These are phyloP conservation scores for Erebia palarica DNA, from an alignment of 2,888 invertebrate genomes.

Conservation along the genomic window DNA sequence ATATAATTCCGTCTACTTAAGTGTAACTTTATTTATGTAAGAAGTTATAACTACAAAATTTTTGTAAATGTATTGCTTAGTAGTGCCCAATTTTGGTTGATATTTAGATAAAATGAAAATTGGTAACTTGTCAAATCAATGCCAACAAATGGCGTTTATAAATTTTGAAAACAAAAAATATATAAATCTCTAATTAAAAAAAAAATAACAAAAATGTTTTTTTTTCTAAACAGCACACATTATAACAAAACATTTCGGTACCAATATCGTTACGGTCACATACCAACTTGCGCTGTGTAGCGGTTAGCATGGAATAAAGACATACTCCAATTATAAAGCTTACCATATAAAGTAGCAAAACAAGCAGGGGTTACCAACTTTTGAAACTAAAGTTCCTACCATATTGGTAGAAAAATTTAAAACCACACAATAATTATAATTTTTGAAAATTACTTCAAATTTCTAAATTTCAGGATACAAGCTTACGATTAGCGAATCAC, in stretches of 20 bases:
- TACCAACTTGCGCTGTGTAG: constrained; percentile 78
- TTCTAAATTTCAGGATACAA: constrained; percentile 2
- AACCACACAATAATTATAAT: neutral
- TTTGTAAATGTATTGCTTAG: neutral
- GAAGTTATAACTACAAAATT: too few species aligned
- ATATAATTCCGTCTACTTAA: neutral
- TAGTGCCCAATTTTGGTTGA: neutral
- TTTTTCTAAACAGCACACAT: constrained; percentile 16
- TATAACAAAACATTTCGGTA: constrained; percentile 6
- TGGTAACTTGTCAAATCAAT: neutral
- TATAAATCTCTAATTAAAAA: constrained; percentile 7
- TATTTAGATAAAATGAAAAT: neutral
- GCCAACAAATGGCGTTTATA: neutral
- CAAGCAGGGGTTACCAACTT: neutral
- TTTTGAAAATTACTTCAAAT: neutral
- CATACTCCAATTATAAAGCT: constrained; percentile 33
- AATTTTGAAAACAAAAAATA: neutral
- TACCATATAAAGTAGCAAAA: constrained; percentile 14
- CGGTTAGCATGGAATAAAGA: constrained; percentile 33
- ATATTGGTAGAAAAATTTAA: constrained; percentile 7
- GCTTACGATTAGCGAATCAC: constrained; percentile 2
- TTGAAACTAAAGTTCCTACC: constrained; percentile 6
- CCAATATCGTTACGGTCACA: constrained; percentile 46
- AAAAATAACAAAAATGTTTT: neutral
- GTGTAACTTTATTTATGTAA: too few species aligned